Base-by-base conservation (phyloP, 1,140 invertebrate genomes). In the Batillaria attramentaria region DNA sequence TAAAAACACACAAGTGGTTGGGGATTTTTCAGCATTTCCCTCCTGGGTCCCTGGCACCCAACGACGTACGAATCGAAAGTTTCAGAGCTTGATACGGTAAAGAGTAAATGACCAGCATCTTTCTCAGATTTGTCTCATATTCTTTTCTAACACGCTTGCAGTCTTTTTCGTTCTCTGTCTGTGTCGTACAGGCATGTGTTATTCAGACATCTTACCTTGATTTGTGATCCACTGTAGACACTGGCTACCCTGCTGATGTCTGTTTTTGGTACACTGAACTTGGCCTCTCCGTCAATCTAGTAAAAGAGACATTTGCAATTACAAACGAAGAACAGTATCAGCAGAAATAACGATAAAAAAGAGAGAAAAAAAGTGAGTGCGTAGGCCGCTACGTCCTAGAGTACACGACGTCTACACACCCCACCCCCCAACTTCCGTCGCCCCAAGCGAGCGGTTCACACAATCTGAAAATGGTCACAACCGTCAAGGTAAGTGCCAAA, bases 201-300 rank as follows among this genome's bases (percentile, higher is more conserved):
- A n/a, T n/a, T n/a, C n/a, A n/a, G n/a, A n/a, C n/a, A n/a, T n/a
- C 72, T 42, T 1, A 75, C 73, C 73, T 42, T 76, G 50, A 81
- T 43, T 20, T 46, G n/a, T 5, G 28, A 24, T 3, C 60, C 60
- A 24, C 73, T 42, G 33, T 62, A 43, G 1, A 75, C n/a, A 16
- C 33, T 42, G 0, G 72, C 72, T 41, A 60, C 72, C 33, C 74
- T 70, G 28, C 62, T 24, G 20, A 79, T 73, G 54, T 79, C 77
- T 2, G 50, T 31, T 18, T 20, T 73, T n/a, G 81, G 74, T 16
- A 82, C 35, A 6, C 31, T 37, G 46, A 79, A 82, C 31, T 62
- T 77, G n/a, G 41, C 74, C 28, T 82, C 69, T 10, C 81, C 81
- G 42, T 82, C 74, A 46, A 82, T 82, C 81, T 82, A 62, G 8